Percentiles rank a stretch among this genome's conserved stretches.
These are phyloP conservation scores for Pteronura brasiliensis DNA, from an alignment of 2,113 vertebrate genomes.

Conservation along the genomic window DNA sequence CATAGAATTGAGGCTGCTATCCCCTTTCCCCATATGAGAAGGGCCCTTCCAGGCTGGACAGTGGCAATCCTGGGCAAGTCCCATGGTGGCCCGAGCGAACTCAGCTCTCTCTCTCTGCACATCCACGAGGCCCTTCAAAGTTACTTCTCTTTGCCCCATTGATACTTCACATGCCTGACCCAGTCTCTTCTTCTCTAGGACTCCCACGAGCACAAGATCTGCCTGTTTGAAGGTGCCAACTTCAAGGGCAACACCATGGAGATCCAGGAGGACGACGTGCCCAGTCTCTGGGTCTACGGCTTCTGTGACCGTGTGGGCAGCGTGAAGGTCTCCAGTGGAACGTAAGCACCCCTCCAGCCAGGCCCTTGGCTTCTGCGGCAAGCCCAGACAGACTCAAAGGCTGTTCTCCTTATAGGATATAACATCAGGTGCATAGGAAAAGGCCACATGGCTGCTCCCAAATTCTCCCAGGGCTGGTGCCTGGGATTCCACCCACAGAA, in stretches of 20 bases:
- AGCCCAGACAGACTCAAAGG: background rate
- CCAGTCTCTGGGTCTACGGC: conserved; percentile 94
- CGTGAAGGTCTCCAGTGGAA: conserved; percentile 91
- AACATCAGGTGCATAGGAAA: background rate
- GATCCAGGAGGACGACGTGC: conserved; percentile 93
- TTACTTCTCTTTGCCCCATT: accelerated
- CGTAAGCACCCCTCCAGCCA: conserved; percentile 81
- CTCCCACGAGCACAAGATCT: conserved; percentile 93
- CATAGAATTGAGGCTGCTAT: accelerated
- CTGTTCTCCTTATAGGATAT: accelerated
- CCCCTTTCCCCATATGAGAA: too few relatives aligned
- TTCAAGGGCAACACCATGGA: conserved; percentile 98
- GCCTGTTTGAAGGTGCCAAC: conserved; percentile 91
- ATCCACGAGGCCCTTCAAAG: accelerated
- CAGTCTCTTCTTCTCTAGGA: conserved; percentile 81
- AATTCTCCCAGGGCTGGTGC: background rate
- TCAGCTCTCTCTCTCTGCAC: background rate
- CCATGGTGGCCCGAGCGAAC: background rate
- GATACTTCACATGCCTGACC: background rate
- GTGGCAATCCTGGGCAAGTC: accelerated
- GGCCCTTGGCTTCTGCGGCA: accelerated
- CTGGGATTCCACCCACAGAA: background rate
- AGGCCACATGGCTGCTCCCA: accelerated
- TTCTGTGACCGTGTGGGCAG: conserved; percentile 97
- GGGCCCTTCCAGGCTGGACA: background rate